Conservation (phyloP, 2,113 vertebrate species). For the Accipiter cooperii region DNA sequence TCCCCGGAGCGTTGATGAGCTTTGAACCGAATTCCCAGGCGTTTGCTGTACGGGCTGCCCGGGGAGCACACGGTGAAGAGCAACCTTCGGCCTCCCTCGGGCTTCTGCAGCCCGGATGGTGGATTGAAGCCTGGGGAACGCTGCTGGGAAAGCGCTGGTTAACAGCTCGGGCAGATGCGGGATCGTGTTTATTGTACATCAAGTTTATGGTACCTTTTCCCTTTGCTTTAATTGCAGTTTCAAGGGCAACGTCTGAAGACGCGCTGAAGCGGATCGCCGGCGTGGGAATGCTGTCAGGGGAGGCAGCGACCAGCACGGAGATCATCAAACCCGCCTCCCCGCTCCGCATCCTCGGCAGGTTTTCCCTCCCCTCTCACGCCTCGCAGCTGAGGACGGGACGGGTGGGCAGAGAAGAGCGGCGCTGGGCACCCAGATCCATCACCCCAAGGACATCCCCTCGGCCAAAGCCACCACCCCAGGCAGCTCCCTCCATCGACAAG, state of each 20-base stretch:
- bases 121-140: neutral
- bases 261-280: neutral
- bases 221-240: neutral
- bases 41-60: neutral
- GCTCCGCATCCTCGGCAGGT: rapidly evolving
- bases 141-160: neutral
- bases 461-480: neutral
- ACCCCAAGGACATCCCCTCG: neutral
- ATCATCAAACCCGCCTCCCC: neutral
- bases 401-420: neutral
- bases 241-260: neutral
- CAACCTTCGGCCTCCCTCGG: neutral
- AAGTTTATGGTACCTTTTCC: neutral
- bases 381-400: rapidly evolving
- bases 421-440: neutral
- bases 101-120: neutral
- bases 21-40: neutral
- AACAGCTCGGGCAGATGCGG: neutral
- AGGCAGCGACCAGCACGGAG: neutral
- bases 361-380: neutral
- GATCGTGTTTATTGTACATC: no score
- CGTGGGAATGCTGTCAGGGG: rapidly evolving
- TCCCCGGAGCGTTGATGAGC: rapidly evolving
- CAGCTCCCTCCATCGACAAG: neutral
- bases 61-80: neutral